Evolutionary conservation across 2,797 vertebrate species (phyloP), one percentile per base, ranked within the genome.

Genomic region (Scolopax rusticola): DNA sequence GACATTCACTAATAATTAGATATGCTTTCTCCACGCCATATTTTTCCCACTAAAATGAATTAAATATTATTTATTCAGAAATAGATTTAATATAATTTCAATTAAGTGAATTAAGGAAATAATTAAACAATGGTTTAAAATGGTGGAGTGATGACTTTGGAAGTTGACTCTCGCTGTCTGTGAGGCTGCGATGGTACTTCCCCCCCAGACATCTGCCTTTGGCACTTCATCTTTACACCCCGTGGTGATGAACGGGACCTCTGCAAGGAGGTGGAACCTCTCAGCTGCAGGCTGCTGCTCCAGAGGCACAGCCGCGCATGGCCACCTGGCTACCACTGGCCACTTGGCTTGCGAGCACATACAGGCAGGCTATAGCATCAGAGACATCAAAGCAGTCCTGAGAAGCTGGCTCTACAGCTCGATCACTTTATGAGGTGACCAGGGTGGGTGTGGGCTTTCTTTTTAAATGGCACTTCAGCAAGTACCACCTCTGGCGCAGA

Each of bases 381-480:
- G 38, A 68, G 61, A 54, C 19, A 27, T 3, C 1, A 0, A 16
- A 33, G 1, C 19, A 2, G 57, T 6, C 47, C 28, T 6, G n/a
- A 71, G 50, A 86, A 84, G 30, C 6, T 57, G 30, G 38, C 23
- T 85, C 76, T 41, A 9, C 6, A 38, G 32, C 67, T 84, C 15
- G 30, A 76, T 47, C 88, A 23, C 57, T 53, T 61, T 75, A 65
- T 8, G 8, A 48, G 9, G 10, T 15, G 59, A 36, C 4, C 68
- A 18, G 40, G 15, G 14, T 36, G 60, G 11, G 4, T 7, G 13
- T 17, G 16, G 7, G 3, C 8, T 36, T 25, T 84, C 27, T 74
- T 76, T 76, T 43, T 4, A 47, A 69, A 43, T 54, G 25, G 25
- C 16, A 60, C 18, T 68, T 43, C 57, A 60, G 36, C 7, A 43